phyloP scores from a whole-genome alignment of 2,888 invertebrate genomes.

The Apodemia duryi region DNA sequence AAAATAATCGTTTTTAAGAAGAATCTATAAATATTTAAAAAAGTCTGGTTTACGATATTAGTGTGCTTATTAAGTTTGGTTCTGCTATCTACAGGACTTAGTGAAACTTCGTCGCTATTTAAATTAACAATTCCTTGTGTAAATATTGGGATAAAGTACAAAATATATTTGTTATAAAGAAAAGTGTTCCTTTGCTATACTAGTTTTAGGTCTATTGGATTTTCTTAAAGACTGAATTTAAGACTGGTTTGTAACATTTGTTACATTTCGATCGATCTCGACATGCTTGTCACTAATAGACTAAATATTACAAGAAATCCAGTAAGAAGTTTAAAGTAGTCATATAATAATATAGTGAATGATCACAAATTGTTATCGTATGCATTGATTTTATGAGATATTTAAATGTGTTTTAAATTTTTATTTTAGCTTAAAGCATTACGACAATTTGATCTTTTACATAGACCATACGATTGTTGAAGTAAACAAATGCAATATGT shows the following conservation, averaged over 20 bases:
- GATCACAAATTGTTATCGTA: constrained; percentile 19
- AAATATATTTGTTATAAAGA: too few species aligned
- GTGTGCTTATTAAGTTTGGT: too few species aligned
- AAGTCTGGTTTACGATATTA: too few species aligned
- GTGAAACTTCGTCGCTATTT: too few species aligned
- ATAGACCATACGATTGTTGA: constrained; percentile 61
- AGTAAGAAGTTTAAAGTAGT: constrained; percentile 18
- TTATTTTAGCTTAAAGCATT: constrained; percentile 66
- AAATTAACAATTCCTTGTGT: too few species aligned
- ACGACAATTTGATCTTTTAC: constrained; percentile 64
- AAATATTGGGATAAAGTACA: too few species aligned
- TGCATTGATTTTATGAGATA: constrained; percentile 10
- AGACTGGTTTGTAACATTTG: constrained; percentile 23
- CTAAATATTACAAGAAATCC: constrained; percentile 25
- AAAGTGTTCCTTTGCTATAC: too few species aligned
- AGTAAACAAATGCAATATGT: constrained; percentile 54
- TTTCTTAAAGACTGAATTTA: constrained; percentile 29
- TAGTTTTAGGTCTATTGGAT: too few species aligned
- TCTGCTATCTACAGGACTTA: too few species aligned
- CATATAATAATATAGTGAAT: constrained; percentile 24
- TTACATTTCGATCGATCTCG: constrained; percentile 26
- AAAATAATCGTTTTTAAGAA: too few species aligned
- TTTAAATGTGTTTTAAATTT: constrained; percentile 45
- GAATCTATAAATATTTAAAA: too few species aligned
- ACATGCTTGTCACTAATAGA: constrained; percentile 26